A percentile compares a stretch with the other conserved stretches of the same genome.
These are phyloP conservation scores for Meda fulgida DNA, from an alignment of 2,797 vertebrate species.

Conservation along the genomic window DNA sequence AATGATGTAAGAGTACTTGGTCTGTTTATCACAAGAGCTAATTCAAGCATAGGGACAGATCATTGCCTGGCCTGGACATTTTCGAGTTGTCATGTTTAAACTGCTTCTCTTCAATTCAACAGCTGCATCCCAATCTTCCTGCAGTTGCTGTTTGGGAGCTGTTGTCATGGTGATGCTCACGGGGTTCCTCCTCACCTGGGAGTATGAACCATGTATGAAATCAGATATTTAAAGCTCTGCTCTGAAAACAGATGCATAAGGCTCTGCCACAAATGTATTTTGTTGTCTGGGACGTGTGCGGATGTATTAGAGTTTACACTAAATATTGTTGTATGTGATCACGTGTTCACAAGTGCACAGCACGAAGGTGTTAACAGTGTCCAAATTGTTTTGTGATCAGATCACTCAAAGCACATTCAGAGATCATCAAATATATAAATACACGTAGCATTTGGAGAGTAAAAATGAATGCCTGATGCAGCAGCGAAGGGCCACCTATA, in stretches of 20 bases:
- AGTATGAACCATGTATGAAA: slow-evolving; percentile 18
- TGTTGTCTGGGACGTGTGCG: not conserved
- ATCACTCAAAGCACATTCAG: not conserved
- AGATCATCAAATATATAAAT: not conserved
- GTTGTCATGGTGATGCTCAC: slow-evolving; percentile 42
- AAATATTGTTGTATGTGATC: not conserved
- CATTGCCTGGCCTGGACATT: not conserved
- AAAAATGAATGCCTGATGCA: not conserved
- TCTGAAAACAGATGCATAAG: slow-evolving; percentile 13
- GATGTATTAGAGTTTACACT: not conserved
- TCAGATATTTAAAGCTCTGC: slow-evolving; percentile 35
- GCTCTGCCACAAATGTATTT: not conserved
- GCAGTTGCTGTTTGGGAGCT: slow-evolving; percentile 25
- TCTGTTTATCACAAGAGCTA: slow-evolving; percentile 23
- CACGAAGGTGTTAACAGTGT: not conserved
- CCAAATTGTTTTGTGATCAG: not conserved
- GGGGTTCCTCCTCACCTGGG: slow-evolving; percentile 28
- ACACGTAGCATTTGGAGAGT: not conserved
- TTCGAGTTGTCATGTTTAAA: slow-evolving; percentile 7
- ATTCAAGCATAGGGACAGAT: slow-evolving; percentile 19
- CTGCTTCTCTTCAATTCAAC: slow-evolving; percentile 10
- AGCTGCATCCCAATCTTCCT: slow-evolving; percentile 27
- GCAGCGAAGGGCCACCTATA: not conserved
- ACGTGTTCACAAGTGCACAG: not conserved
- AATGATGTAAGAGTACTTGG: not conserved